Conservation (phyloP, 2,888 invertebrate genomes). For the Drosophila fulvimacula region DNA sequence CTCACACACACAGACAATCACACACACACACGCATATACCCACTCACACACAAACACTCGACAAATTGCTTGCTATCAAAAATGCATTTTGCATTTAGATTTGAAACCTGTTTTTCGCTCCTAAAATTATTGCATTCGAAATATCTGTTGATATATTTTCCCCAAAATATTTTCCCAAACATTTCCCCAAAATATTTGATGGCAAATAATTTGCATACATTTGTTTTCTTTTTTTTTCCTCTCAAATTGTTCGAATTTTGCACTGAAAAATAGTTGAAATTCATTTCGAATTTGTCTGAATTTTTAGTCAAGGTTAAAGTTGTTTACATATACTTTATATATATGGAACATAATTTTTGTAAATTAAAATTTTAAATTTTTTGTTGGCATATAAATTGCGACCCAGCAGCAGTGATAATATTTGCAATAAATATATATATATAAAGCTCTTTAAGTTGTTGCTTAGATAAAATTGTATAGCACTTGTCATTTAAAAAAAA, state of each 20-base stretch:
- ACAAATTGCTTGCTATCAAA: conserved; percentile 56
- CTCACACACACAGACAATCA: conserved; percentile 24
- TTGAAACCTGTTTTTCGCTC: conserved; percentile 30
- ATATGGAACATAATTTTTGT: too few relatives aligned
- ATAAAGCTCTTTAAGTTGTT: not conserved
- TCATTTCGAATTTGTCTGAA: not conserved
- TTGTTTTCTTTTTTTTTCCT: not conserved
- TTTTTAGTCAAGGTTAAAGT: not conserved
- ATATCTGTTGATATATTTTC: conserved; percentile 1
- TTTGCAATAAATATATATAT: not conserved
- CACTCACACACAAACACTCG: not conserved
- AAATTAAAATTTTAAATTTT: too few relatives aligned
- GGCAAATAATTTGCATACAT: not conserved
- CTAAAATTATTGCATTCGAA: conserved; percentile 5
- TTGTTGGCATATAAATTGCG: not conserved
- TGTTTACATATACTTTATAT: not conserved
- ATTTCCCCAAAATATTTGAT: not conserved
- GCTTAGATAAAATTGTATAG: fast-evolving
- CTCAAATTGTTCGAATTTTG: not conserved
- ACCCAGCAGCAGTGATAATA: not conserved
- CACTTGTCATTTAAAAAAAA: not conserved
- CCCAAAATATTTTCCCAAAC: not conserved
- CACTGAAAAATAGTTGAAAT: not conserved
- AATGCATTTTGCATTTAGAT: conserved; percentile 58
- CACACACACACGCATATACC: conserved; percentile 4